Evolutionary conservation across 1,140 invertebrate species (phyloP), one percentile per base, ranked within the genome.

Genomic region (Habropoda laboriosa): DNA sequence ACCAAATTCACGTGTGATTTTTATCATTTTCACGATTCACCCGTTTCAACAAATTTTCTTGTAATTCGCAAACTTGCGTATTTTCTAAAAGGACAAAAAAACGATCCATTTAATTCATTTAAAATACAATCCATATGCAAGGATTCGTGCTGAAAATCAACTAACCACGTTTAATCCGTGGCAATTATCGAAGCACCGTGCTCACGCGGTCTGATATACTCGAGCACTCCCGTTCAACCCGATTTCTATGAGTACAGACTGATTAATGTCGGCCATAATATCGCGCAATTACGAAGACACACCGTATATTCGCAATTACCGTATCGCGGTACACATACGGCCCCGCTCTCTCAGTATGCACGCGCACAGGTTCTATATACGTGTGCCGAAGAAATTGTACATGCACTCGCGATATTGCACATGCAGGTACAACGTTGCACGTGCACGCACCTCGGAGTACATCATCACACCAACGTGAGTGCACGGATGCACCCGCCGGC

Each of bases 401-500:
- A 71, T 82, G 42, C 53, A 32, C 63, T 76, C 53, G 74, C 74
- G 74, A 82, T 66, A 68, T 80, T 51, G 76, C 81, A 60, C 71
- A 64, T 49, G 61, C 79, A 40, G 64, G 30, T 73, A 82, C 24
- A 61, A 55, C 40, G 32, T 61, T 81, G 64, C 71, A 61, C 63
- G 71, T 67, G 71, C 66, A 70, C 45, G 57, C 58, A 67, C 55
- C 53, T 55, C 3, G 47, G 5, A 21, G 81, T 80, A 67, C 73
- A 81, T 73, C 70, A 70, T 79, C 82, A 38, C 76, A 58, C 51
- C 76, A 73, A 64, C 49, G 57, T 27, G 76, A 82, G 63, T 73
- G 76, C 68, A 68, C 79, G 79, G 74, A 85, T 79, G 84, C 83
- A 84, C 70, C 79, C 84, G 70, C 68, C 83, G 80, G 58, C 66